Conservation (phyloP, 92 coral and sea anemone genomes). For the Paramuricea clavata region DNA sequence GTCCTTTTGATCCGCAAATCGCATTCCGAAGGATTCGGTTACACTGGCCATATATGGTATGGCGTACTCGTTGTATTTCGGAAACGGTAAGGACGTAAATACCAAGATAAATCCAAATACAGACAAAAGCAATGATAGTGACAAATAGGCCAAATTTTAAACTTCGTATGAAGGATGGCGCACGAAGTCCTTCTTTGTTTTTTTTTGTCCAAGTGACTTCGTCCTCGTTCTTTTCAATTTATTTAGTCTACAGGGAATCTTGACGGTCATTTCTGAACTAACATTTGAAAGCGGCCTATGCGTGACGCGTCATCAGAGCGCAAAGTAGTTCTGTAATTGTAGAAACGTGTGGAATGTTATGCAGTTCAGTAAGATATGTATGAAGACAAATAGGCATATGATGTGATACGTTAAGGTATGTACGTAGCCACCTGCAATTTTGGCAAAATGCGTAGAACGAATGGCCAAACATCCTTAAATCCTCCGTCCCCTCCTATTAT, state of each 20-base stretch:
- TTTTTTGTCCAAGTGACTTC: neutral
- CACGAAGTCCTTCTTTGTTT: neutral
- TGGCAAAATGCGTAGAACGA: no score
- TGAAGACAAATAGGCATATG: conserved; percentile 12
- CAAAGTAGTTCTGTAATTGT: neutral
- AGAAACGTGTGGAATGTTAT: conserved; percentile 17
- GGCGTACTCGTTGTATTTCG: neutral
- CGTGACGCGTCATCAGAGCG: neutral
- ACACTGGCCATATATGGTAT: conserved; percentile 32
- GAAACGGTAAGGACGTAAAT: conserved; percentile 10
- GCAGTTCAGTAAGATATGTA: neutral
- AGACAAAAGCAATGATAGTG: conserved; percentile 4
- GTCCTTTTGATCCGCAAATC: neutral
- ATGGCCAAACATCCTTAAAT: no score
- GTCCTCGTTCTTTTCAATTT: neutral
- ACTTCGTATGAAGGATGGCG: neutral
- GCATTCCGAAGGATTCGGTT: conserved; percentile 15
- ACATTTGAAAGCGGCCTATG: neutral
- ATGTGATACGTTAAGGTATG: neutral
- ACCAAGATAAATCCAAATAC: conserved; percentile 22
- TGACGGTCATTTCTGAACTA: neutral
- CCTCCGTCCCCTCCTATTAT: no score
- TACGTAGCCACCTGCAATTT: no score
- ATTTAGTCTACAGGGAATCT: neutral
- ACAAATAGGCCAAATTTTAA: neutral